Evolutionary conservation across 2,888 invertebrate species (phyloP).

Genomic region (Campaea margaritaria): DNA sequence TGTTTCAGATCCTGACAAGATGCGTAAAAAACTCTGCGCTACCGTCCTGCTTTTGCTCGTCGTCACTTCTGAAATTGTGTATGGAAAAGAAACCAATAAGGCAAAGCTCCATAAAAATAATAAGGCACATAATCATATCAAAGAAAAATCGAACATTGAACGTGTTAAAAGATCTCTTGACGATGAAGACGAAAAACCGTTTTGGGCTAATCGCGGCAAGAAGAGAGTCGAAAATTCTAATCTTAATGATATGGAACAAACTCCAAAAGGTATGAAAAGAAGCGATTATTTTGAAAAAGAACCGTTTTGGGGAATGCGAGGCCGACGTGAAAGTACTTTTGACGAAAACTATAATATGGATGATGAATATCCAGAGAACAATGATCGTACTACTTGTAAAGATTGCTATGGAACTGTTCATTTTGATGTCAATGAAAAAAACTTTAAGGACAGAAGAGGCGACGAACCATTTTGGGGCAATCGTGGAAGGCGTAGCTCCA

Average conservation of each 20-base stretch:
- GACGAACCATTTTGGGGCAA: slow-evolving; percentile 67
- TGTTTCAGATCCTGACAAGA: slow-evolving; percentile 52
- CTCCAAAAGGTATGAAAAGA: slow-evolving; percentile 45
- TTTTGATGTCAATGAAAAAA: slow-evolving; percentile 28
- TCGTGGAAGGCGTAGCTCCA: slow-evolving; percentile 53
- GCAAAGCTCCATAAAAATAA: slow-evolving; percentile 51
- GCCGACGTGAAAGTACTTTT: slow-evolving; percentile 62
- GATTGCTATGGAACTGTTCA: slow-evolving; percentile 48
- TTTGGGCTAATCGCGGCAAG: slow-evolving; percentile 63
- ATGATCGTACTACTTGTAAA: slow-evolving; percentile 42
- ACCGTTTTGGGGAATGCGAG: slow-evolving; percentile 76
- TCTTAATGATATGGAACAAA: slow-evolving; percentile 41
- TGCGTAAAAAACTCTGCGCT: slow-evolving; percentile 61
- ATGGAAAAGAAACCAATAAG: slow-evolving; percentile 61
- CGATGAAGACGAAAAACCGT: slow-evolving; percentile 57
- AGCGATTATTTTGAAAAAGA: slow-evolving; percentile 54
- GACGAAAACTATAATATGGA: slow-evolving; percentile 53
- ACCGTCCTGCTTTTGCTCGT: slow-evolving; percentile 58
- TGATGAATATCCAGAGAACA: slow-evolving; percentile 42
- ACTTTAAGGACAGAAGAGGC: slow-evolving; percentile 45
- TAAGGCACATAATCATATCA: slow-evolving; percentile 50
- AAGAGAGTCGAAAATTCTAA: slow-evolving; percentile 46
- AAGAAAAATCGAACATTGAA: slow-evolving; percentile 52
- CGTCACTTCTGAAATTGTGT: slow-evolving; percentile 58
- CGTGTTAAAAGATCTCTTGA: slow-evolving; percentile 65